Percentiles rank a stretch among this genome's conserved stretches.
These are phyloP conservation scores for Baronia brevicornis DNA, from an alignment of 2,888 invertebrate species.

Conservation along the genomic window DNA sequence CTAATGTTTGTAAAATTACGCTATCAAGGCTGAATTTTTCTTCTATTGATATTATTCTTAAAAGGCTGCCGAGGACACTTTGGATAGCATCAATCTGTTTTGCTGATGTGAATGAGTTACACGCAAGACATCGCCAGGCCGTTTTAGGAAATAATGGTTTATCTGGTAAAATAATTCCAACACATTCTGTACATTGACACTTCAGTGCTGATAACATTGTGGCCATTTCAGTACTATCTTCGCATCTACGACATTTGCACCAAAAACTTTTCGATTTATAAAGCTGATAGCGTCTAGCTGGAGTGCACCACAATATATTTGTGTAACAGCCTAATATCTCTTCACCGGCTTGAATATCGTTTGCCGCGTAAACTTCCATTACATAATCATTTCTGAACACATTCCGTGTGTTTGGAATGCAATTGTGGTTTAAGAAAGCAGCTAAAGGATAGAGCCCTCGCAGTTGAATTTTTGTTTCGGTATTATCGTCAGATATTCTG, in stretches of 20 bases:
- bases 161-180: slow-evolving; percentile 70
- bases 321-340: slow-evolving; percentile 81
- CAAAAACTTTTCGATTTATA: slow-evolving; percentile 78
- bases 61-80: slow-evolving; percentile 69
- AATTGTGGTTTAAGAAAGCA: slow-evolving; percentile 80
- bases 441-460: slow-evolving; percentile 80
- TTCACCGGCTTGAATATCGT: slow-evolving; percentile 71
- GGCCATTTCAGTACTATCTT: slow-evolving; percentile 78
- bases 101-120: slow-evolving; percentile 44
- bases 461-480: slow-evolving; percentile 50
- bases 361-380: slow-evolving; percentile 76
- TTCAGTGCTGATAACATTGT: slow-evolving; percentile 70
- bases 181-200: slow-evolving; percentile 67
- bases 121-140: slow-evolving; percentile 76
- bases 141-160: slow-evolving; percentile 58
- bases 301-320: slow-evolving; percentile 80
- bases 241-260: slow-evolving; percentile 78
- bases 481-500: slow-evolving; percentile 58
- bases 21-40: slow-evolving; percentile 61
- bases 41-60: slow-evolving; percentile 62
- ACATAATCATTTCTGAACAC: slow-evolving; percentile 69
- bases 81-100: slow-evolving; percentile 62
- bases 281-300: slow-evolving; percentile 76
- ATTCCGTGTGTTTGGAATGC: slow-evolving; percentile 80
- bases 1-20: slow-evolving; percentile 40